Percentiles rank a stretch among this genome's conserved stretches.
Evolutionary conservation across 2,888 invertebrate species (phyloP).

Genomic region (Eristalis intricaria): DNA sequence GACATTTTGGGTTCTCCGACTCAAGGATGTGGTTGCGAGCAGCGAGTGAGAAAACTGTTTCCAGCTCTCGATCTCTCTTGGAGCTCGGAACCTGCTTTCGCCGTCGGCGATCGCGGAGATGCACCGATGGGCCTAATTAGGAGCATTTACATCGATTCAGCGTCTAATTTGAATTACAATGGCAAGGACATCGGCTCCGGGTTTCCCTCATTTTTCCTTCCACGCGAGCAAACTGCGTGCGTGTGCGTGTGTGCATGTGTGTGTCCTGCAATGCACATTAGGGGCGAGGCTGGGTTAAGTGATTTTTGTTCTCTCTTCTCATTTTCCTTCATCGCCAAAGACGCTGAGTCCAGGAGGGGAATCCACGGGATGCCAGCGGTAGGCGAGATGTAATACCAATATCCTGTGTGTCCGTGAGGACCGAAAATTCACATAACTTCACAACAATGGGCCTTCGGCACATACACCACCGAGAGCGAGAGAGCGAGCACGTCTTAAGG

Average conservation of each 20-base stretch:
- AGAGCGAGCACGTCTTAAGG: conserved; percentile 24
- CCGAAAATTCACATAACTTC: conserved; percentile 66
- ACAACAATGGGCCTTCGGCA: conserved; percentile 12
- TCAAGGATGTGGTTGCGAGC: too few relatives aligned
- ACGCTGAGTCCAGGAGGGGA: background rate
- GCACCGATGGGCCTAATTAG: conserved; percentile 21
- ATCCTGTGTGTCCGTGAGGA: conserved; percentile 34
- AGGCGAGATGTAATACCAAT: conserved; percentile 64
- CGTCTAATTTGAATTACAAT: conserved; percentile 39
- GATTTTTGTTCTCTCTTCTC: conserved; percentile 40
- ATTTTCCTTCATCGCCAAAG: conserved; percentile 7
- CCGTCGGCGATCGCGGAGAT: too few relatives aligned
- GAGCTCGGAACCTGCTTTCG: too few relatives aligned
- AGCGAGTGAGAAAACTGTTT: too few relatives aligned
- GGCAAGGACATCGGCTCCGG: background rate
- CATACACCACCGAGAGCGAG: background rate
- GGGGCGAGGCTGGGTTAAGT: conserved; percentile 64
- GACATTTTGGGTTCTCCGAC: background rate
- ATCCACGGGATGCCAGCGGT: conserved; percentile 53
- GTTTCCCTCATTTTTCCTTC: too few relatives aligned
- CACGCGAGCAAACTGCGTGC: too few relatives aligned
- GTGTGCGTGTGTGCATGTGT: background rate
- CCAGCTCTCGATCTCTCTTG: too few relatives aligned
- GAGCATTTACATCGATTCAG: background rate
- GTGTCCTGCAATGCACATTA: background rate